These are phyloP conservation scores for Xestobium rufovillosum DNA, from an alignment of 2,888 invertebrate genomes.

Conservation along the genomic window DNA sequence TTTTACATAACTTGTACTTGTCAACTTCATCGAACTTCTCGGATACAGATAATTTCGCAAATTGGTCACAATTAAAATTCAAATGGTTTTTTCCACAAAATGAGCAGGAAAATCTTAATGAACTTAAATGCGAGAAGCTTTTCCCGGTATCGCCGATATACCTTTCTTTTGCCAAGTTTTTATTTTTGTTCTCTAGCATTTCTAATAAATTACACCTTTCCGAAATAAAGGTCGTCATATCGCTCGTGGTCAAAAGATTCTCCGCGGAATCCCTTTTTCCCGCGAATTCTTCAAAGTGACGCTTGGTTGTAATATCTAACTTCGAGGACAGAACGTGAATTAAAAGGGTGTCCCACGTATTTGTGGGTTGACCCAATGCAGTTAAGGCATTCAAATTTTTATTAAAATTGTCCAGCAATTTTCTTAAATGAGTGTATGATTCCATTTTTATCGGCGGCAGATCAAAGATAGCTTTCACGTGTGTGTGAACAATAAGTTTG, in stretches of 20 bases:
- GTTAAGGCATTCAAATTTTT: slow-evolving; percentile 7
- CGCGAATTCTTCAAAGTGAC: slow-evolving; percentile 3
- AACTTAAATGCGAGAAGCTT: no score
- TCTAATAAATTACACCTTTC: no score
- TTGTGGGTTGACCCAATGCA: slow-evolving; percentile 5
- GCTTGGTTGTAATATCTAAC: slow-evolving; percentile 1
- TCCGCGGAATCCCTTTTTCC: background rate
- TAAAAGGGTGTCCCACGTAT: slow-evolving; percentile 7
- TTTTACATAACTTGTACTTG: slow-evolving; percentile 5
- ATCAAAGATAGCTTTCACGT: slow-evolving; percentile 10
- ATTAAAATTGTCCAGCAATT: slow-evolving; percentile 8
- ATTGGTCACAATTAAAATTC: slow-evolving; percentile 6
- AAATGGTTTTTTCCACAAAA: no score
- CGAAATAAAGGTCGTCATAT: no score
- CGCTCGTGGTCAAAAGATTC: no score
- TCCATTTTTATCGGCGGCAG: slow-evolving; percentile 7
- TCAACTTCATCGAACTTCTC: slow-evolving; percentile 7
- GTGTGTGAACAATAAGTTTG: slow-evolving; percentile 10
- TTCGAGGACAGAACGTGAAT: slow-evolving; percentile 8
- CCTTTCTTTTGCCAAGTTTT: no score
- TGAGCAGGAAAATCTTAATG: no score
- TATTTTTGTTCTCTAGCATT: no score
- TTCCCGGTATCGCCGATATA: no score
- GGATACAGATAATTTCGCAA: slow-evolving; percentile 3
- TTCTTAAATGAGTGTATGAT: slow-evolving; percentile 5